phyloP scores from a whole-genome alignment of 2,888 invertebrate genomes.

The Colostygia pectinataria region DNA sequence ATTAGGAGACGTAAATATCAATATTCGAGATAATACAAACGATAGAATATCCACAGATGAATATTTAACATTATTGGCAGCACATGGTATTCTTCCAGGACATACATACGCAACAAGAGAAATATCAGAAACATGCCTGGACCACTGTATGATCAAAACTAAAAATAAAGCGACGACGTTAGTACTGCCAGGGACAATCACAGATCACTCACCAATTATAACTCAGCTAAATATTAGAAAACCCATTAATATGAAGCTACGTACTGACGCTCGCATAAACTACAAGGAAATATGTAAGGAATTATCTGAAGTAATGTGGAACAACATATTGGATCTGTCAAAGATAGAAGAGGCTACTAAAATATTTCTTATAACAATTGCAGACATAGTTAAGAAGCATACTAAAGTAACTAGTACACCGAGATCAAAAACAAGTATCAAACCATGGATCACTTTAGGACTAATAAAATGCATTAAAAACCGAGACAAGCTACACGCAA shows the following conservation, averaged over 20 bases:
- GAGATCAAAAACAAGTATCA: neutral
- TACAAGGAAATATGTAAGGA: neutral
- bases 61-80: neutral
- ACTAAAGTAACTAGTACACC: neutral
- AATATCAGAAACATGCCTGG: neutral
- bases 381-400: no score
- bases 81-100: neutral
- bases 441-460: neutral
- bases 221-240: neutral
- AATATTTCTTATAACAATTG: no score
- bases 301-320: neutral
- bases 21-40: neutral
- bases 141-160: neutral
- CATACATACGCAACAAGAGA: neutral
- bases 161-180: neutral
- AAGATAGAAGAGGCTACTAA: no score
- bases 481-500: neutral
- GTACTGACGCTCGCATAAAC: neutral
- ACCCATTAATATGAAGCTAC: neutral
- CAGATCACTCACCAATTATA: neutral
- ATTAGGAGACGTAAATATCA: neutral
- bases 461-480: neutral
- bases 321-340: neutral
- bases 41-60: neutral
- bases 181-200: neutral